Conservation (phyloP, 1,140 invertebrate species). For the Caenorhabditis remanei region DNA sequence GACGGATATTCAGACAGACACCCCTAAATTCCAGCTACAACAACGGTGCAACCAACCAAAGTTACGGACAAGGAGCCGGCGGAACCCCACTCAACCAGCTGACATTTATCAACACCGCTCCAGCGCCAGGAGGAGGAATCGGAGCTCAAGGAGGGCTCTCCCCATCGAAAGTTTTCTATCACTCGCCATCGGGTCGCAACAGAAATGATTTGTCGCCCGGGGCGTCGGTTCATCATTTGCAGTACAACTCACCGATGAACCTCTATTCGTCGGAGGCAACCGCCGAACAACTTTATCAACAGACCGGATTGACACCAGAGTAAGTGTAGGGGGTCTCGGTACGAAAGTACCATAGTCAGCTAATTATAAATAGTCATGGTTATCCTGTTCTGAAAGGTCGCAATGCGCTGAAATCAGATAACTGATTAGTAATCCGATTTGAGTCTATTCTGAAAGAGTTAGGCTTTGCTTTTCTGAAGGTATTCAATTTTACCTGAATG, state of each 20-base stretch:
- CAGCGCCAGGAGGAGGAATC: background rate
- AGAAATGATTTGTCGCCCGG: conserved; percentile 67
- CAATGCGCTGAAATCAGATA: too few species aligned
- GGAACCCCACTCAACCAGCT: conserved; percentile 60
- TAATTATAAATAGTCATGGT: too few species aligned
- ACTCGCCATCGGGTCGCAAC: conserved; percentile 62
- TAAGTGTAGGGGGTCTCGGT: conserved; percentile 11
- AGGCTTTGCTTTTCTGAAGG: too few species aligned
- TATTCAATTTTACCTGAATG: too few species aligned
- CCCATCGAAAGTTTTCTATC: conserved; percentile 56
- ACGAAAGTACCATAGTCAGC: too few species aligned
- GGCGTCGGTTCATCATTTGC: conserved; percentile 69
- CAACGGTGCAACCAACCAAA: conserved; percentile 49
- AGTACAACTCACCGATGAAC: conserved; percentile 72
- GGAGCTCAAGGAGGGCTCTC: conserved; percentile 25
- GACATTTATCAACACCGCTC: conserved; percentile 61
- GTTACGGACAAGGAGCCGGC: conserved; percentile 56
- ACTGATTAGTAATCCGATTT: too few species aligned
- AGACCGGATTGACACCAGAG: conserved; percentile 67
- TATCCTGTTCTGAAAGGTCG: too few species aligned
- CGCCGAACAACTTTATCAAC: conserved; percentile 72
- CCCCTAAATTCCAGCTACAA: conserved; percentile 48
- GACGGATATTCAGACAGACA: too few species aligned
- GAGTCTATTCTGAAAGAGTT: too few species aligned
- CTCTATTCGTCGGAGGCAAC: conserved; percentile 71